A percentile compares a stretch with the other conserved stretches of the same genome.
Evolutionary conservation across 2,888 invertebrate genomes (phyloP).

Genomic region (Troglohyphantes excavatus): DNA sequence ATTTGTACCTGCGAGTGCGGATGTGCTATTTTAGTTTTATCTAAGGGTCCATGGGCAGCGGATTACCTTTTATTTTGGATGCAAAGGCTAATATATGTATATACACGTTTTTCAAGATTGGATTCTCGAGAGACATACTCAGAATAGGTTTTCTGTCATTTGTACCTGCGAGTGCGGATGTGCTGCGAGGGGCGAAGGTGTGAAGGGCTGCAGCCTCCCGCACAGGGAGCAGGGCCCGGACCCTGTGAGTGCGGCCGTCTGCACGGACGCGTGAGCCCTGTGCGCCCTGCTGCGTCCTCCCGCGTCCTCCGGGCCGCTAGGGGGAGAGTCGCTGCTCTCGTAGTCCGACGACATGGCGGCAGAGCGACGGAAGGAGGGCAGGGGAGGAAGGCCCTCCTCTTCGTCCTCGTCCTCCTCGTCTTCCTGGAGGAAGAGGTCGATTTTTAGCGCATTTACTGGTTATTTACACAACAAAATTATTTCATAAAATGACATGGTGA

Average conservation of each 20-base stretch:
- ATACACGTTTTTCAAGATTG: too few relatives aligned
- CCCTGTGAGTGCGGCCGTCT: conserved; percentile 27
- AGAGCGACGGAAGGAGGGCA: conserved; percentile 78
- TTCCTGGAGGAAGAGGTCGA: too few relatives aligned
- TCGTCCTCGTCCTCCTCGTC: conserved; percentile 74
- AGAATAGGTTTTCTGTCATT: too few relatives aligned
- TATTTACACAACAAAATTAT: too few relatives aligned
- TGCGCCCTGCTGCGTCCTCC: conserved; percentile 39
- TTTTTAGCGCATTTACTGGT: too few relatives aligned
- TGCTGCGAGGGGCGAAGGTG: conserved; percentile 63
- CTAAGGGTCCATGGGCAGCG: too few relatives aligned
- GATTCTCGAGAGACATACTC: too few relatives aligned
- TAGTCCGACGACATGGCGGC: conserved; percentile 81
- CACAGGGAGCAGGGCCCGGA: conserved; percentile 60
- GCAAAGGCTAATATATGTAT: too few relatives aligned
- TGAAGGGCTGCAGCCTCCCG: conserved; percentile 56
- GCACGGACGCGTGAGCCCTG: conserved; percentile 63
- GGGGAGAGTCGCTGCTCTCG: conserved; percentile 83
- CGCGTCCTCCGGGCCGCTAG: conserved; percentile 80
- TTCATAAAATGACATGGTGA: too few relatives aligned
- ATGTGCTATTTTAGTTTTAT: neutral
- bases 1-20: too few relatives aligned
- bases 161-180: conserved; percentile 44
- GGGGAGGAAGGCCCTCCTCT: conserved; percentile 65
- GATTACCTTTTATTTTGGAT: neutral